phyloP scores from a whole-genome alignment of 2,113 vertebrate species.

The Phalacrocorax pelagicus region DNA sequence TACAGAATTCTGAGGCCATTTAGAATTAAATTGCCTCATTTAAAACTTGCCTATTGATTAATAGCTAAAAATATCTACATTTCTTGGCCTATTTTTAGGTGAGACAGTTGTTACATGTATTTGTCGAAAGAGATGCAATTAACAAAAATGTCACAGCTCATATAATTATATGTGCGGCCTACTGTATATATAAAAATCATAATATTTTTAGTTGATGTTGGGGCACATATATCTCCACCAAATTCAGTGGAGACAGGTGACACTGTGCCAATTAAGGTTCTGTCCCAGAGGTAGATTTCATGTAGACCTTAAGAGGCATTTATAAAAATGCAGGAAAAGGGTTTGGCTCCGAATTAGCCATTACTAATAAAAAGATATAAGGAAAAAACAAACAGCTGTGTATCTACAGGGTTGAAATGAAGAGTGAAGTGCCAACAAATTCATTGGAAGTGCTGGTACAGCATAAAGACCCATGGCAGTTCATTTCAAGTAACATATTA shows the following conservation, averaged over 20 bases:
- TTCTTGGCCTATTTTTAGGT: slow-evolving; percentile 14
- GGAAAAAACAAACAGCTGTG: background rate
- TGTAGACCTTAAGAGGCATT: background rate
- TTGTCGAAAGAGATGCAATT: slow-evolving; percentile 28
- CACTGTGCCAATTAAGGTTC: background rate
- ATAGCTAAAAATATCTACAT: background rate
- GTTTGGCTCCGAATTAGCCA: background rate
- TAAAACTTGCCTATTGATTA: slow-evolving; percentile 6
- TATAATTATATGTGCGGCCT: background rate
- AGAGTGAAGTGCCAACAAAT: background rate
- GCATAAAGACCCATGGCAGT: background rate
- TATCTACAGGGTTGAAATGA: background rate
- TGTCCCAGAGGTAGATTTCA: background rate
- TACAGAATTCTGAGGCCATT: slow-evolving; percentile 8
- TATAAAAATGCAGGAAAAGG: background rate
- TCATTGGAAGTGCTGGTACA: background rate
- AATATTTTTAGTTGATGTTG: background rate
- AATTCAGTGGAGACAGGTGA: background rate
- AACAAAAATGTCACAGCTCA: slow-evolving; percentile 6
- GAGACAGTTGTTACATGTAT: background rate
- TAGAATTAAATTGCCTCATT: background rate
- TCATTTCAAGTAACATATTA: background rate
- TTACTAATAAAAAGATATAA: background rate
- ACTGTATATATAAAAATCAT: background rate
- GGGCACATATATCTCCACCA: background rate